Percentiles rank a stretch among this genome's conserved stretches.
Conservation (phyloP, 2,113 vertebrate genomes). For the Saguinus imperator region DNA sequence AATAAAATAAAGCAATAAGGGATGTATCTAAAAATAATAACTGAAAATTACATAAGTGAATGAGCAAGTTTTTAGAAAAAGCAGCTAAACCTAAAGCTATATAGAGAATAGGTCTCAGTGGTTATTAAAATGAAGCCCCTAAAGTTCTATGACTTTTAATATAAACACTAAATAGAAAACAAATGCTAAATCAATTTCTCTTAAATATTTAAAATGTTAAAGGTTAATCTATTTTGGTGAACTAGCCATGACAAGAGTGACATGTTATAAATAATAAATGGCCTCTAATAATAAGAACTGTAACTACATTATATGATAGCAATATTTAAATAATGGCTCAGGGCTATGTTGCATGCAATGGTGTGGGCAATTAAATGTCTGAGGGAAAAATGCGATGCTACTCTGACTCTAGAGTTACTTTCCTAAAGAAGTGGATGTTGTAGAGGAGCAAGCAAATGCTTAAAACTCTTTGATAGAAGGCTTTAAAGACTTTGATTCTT, state of each 20-base stretch:
- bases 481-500: slow-evolving; percentile 28
- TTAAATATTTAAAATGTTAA: slow-evolving; percentile 67
- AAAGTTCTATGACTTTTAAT: slow-evolving; percentile 54
- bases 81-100: slow-evolving; percentile 8
- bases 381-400: not conserved
- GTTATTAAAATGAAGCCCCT: slow-evolving; percentile 47
- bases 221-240: slow-evolving; percentile 65
- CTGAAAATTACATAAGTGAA: not conserved
- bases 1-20: slow-evolving; percentile 33
- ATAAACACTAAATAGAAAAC: slow-evolving; percentile 60
- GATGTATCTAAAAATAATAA: not conserved
- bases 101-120: not conserved
- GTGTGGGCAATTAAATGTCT: not conserved
- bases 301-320: slow-evolving; percentile 31
- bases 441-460: not conserved
- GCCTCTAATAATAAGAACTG: slow-evolving; percentile 52
- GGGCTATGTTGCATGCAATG: not conserved
- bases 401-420: not conserved
- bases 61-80: not conserved
- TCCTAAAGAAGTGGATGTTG: not conserved
- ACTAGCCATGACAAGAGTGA: slow-evolving; percentile 52
- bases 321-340: slow-evolving; percentile 19
- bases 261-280: slow-evolving; percentile 62
- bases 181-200: slow-evolving; percentile 65
- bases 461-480: not conserved